Evolutionary conservation across 2,888 invertebrate species (phyloP).

Genomic region (Auanema sp.): DNA sequence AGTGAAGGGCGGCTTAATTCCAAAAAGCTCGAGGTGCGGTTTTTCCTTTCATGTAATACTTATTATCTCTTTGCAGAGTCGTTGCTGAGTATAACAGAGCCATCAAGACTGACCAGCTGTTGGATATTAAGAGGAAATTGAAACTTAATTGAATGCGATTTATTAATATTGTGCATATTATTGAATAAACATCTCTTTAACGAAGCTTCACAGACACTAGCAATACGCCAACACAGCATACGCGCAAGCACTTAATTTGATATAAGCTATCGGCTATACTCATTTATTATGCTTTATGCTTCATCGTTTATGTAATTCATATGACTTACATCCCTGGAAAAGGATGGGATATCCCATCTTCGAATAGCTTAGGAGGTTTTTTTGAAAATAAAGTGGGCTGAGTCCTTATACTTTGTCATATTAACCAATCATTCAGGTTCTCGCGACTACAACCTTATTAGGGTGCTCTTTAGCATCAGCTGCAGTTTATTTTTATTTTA

Average conservation of each 20-base stretch:
- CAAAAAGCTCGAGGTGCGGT: constrained; percentile 17
- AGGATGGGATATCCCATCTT: too few species aligned
- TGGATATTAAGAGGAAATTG: constrained; percentile 4
- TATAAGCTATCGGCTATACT: not conserved
- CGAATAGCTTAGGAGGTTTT: not conserved
- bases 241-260: too few species aligned
- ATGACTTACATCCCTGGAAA: too few species aligned
- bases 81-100: constrained; percentile 5
- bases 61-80: not conserved
- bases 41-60: not conserved
- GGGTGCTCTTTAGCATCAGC: constrained; percentile 38
- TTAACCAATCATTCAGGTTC: constrained; percentile 15
- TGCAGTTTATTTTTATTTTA: constrained; percentile 31
- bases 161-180: too few species aligned
- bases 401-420: too few species aligned
- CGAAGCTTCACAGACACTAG: too few species aligned
- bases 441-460: constrained; percentile 26
- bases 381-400: constrained; percentile 1
- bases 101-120: not conserved
- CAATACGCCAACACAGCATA: too few species aligned
- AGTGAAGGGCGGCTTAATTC: constrained; percentile 28
- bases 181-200: too few species aligned
- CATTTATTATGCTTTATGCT: not conserved
- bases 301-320: not conserved
- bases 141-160: not conserved